phyloP scores from a whole-genome alignment of 1,140 invertebrate genomes.

The Oryctes rhinoceros region DNA sequence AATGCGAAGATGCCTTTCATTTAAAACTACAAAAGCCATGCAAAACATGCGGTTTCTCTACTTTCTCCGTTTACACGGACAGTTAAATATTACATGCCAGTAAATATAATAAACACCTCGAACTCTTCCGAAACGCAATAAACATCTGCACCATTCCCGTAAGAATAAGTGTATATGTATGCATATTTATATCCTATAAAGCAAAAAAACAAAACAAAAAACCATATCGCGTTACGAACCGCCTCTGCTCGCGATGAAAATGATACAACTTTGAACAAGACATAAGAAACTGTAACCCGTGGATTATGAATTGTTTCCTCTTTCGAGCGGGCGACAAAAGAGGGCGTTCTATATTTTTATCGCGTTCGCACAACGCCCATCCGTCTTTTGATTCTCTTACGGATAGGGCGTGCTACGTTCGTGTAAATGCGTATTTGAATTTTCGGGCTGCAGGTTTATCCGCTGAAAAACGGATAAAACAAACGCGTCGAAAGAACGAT shows the following conservation, averaged over 20 bases:
- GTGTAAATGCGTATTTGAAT: neutral
- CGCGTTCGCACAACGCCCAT: slow-evolving; percentile 7
- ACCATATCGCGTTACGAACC: neutral
- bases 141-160: neutral
- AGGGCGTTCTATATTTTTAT: slow-evolving; percentile 15
- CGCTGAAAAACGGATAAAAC: neutral
- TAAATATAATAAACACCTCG: too few relatives aligned
- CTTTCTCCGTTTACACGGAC: too few relatives aligned
- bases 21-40: too few relatives aligned
- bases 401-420: neutral
- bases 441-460: neutral
- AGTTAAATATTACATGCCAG: too few relatives aligned
- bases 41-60: too few relatives aligned
- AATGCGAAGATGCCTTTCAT: too few relatives aligned
- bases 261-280: neutral
- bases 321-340: slow-evolving; percentile 8
- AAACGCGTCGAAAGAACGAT: neutral
- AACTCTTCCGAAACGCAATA: neutral
- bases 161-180: neutral
- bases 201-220: neutral
- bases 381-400: neutral
- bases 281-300: neutral
- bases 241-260: slow-evolving; percentile 2
- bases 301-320: slow-evolving; percentile 10
- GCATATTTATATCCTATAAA: too few relatives aligned